phyloP scores from a whole-genome alignment of 37 sponge, comb jelly and placozoan species.

The Haliclona indistincta region DNA sequence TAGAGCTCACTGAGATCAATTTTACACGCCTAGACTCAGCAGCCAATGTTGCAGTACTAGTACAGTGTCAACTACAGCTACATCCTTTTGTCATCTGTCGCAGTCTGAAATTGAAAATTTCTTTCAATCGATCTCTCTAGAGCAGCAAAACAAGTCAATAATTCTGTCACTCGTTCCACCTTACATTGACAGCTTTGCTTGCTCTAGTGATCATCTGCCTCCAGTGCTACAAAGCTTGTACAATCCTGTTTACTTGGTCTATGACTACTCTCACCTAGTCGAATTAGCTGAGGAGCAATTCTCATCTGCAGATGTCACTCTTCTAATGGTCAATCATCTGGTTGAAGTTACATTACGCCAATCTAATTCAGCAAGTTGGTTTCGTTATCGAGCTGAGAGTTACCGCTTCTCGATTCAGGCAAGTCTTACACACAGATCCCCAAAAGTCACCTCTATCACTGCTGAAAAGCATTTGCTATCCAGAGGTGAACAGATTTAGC shows the following conservation, averaged over 20 bases:
- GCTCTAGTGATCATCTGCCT: slow-evolving; percentile 21
- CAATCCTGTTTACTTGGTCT: slow-evolving; percentile 19
- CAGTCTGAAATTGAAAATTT: neutral
- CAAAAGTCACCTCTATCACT: slow-evolving; percentile 21
- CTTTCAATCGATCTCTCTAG: neutral
- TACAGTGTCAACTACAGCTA: neutral
- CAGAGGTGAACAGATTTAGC: slow-evolving; percentile 18
- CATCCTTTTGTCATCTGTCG: neutral
- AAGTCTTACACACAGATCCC: slow-evolving; percentile 17
- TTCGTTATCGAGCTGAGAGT: slow-evolving; percentile 22
- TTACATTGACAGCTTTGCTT: slow-evolving; percentile 20
- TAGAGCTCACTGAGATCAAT: slow-evolving; percentile 15
- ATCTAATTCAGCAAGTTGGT: slow-evolving; percentile 27
- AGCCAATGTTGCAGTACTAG: neutral
- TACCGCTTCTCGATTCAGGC: slow-evolving; percentile 25
- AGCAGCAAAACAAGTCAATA: slow-evolving; percentile 9
- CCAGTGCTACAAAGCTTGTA: neutral
- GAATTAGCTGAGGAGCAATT: neutral
- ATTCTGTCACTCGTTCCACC: slow-evolving; percentile 14
- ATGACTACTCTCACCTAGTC: slow-evolving; percentile 5
- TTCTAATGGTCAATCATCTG: slow-evolving; percentile 2
- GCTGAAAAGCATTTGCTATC: slow-evolving; percentile 28
- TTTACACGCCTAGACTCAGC: neutral
- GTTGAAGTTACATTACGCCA: slow-evolving; percentile 11
- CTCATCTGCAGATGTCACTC: slow-evolving; percentile 9